Conservation (phyloP, 2,888 invertebrate species). For the Salticus scenicus region DNA sequence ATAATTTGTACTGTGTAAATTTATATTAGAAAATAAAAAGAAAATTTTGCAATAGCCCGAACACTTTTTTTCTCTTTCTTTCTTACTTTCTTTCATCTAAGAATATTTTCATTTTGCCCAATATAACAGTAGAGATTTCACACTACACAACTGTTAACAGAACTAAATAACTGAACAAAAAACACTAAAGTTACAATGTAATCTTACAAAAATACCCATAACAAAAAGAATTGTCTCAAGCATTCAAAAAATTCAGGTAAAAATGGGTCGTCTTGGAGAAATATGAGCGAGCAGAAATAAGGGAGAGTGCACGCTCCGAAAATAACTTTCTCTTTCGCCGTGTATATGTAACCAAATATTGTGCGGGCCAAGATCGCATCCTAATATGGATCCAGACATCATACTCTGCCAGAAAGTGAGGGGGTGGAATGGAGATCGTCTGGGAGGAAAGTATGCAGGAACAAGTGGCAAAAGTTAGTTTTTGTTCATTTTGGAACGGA, state of each 20-base stretch:
- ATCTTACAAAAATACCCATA: too few species aligned
- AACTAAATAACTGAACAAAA: too few species aligned
- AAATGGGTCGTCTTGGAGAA: background rate
- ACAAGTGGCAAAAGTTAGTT: constrained; percentile 47
- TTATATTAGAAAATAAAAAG: too few species aligned
- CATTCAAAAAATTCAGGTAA: background rate
- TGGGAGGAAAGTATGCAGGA: constrained; percentile 36
- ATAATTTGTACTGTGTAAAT: too few species aligned
- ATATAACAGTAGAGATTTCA: too few species aligned
- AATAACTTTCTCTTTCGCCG: constrained; percentile 23
- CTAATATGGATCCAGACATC: constrained; percentile 63
- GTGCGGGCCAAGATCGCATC: constrained; percentile 29
- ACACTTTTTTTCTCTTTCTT: too few species aligned
- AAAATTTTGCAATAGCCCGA: too few species aligned
- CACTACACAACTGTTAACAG: too few species aligned
- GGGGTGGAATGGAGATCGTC: constrained; percentile 42
- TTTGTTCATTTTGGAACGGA: background rate
- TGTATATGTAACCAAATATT: constrained; percentile 60
- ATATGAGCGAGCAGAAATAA: background rate
- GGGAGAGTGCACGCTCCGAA: background rate
- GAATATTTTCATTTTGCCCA: too few species aligned
- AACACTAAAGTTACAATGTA: too few species aligned
- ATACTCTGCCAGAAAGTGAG: constrained; percentile 30
- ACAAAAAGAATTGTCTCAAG: too few species aligned
- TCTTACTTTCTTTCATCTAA: too few species aligned